phyloP scores from a whole-genome alignment of 2,113 vertebrate species.

The Illadopsis cleaveri region DNA sequence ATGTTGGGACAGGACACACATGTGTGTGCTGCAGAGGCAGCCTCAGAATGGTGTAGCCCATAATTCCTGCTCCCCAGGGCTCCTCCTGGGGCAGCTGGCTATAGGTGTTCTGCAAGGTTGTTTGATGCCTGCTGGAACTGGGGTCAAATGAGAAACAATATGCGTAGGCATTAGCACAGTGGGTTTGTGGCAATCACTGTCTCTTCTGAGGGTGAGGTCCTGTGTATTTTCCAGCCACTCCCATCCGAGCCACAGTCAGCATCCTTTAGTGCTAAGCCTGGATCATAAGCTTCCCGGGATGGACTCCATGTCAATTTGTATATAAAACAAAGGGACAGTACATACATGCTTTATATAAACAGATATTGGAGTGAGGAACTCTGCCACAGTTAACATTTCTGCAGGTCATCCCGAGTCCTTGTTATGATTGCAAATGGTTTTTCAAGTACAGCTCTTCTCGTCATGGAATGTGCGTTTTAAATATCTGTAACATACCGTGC shows the following conservation, averaged over 20 bases:
- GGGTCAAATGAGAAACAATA: accelerated
- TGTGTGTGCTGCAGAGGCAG: background rate
- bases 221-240: background rate
- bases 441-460: background rate
- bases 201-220: accelerated
- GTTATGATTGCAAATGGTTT: background rate
- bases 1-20: background rate
- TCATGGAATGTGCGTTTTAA: background rate
- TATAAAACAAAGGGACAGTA: background rate
- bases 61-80: background rate
- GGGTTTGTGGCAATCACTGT: accelerated
- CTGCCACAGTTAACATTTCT: background rate
- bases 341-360: background rate
- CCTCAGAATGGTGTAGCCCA: accelerated
- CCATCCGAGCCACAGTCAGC: background rate
- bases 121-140: background rate
- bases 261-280: background rate
- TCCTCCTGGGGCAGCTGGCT: background rate
- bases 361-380: background rate
- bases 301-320: background rate
- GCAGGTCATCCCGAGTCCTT: background rate
- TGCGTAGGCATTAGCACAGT: accelerated
- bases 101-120: background rate
- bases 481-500: accelerated
- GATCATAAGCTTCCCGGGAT: background rate